Base-by-base conservation (phyloP, 1,140 invertebrate genomes). In the Drosophila repletoides region DNA sequence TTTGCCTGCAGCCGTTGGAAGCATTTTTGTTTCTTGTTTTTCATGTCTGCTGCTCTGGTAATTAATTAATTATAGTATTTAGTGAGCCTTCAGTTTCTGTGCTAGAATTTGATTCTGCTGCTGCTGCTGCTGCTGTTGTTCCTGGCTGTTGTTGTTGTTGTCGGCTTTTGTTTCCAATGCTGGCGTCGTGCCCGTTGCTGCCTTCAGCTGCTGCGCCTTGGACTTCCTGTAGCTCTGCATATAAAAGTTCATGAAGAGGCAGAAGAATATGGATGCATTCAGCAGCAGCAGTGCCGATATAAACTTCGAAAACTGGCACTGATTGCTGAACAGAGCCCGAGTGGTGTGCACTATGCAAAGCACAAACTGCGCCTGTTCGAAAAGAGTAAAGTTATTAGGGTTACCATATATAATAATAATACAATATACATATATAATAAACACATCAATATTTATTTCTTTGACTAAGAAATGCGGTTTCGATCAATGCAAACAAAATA, bases 181-280 rank as follows among this genome's bases (percentile, higher is more conserved):
- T 7, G 33, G 15, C 56, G 29, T 40, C 19, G 43, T 46, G 59
- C 29, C 17, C 36, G 58, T 26, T 26, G 36, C 22, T 43, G 68
- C 24, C 43, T 28, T 17, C 61, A 48, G 19, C 52, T 74, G 58
- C 49, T 71, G 65, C 21, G 73, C 76, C 65, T 89, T 88, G 34
- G 71, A 61, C 73, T 92, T 91, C 68, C 92, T 93, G 74, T 98
- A 97, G 64, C 96, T 95, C 89, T 95, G 94, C 66, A 94, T 93
- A 91, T 98, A 98, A 92, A 98, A 98, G 91, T 98, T 94, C 65
- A 93, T 95, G 92, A 98, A 98, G 21, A 98, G 93, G 14, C 93
- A 93, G 90, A 98, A 96, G 93, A 98, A 98, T 69, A 98, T 96
- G 15, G 95, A 92, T 2, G 97, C 96, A 90, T 98, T 97, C 1